Conservation (phyloP, 30 jellyfish, hydroid and myxozoan species). For the Nemopilema nomurai region DNA sequence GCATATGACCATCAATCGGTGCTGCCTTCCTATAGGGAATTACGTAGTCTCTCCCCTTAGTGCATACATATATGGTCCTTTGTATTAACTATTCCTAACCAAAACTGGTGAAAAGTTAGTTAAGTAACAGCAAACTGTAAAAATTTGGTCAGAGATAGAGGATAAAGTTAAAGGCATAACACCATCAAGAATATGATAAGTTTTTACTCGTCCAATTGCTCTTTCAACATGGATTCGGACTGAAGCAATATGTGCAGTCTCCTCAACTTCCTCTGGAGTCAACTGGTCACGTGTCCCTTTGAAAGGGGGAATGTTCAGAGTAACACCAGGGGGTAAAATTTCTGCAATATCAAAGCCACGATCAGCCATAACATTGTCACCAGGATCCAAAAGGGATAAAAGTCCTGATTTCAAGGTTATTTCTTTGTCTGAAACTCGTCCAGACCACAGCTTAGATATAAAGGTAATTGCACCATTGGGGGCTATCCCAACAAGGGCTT, state of each 20-base stretch:
- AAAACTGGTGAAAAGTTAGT: conserved; percentile 31
- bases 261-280: conserved; percentile 59
- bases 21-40: neutral
- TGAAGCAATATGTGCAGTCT: conserved; percentile 40
- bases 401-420: conserved; percentile 29
- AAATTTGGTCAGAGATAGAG: conserved; percentile 45
- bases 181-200: conserved; percentile 47
- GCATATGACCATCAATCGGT: neutral
- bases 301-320: conserved; percentile 57
- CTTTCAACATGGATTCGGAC: conserved; percentile 48
- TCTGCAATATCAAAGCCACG: conserved; percentile 56
- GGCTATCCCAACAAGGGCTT: conserved; percentile 15
- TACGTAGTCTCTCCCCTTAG: neutral
- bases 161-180: conserved; percentile 21
- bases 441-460: conserved; percentile 27
- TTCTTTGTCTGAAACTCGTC: conserved; percentile 42
- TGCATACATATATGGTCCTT: neutral
- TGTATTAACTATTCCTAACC: neutral
- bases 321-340: conserved; percentile 51
- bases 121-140: conserved; percentile 30
- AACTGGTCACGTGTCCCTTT: conserved; percentile 44
- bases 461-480: conserved; percentile 19
- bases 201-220: conserved; percentile 61
- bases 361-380: conserved; percentile 66
- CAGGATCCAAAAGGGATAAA: conserved; percentile 11